phyloP scores from a whole-genome alignment of 2,113 vertebrate genomes.

The Rhea americana region DNA sequence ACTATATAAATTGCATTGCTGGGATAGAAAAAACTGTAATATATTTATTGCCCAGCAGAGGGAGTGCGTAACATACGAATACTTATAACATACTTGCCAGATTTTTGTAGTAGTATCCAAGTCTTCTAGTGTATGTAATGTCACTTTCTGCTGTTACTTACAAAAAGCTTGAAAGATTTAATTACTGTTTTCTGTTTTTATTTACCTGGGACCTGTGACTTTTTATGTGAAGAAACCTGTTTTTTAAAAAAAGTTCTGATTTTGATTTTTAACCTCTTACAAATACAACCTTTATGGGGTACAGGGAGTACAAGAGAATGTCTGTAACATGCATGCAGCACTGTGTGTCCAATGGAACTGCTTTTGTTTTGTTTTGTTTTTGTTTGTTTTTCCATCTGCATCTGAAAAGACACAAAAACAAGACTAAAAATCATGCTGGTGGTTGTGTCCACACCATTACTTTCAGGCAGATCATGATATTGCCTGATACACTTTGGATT shows the following conservation, averaged over 20 bases:
- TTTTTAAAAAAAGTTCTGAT: background rate
- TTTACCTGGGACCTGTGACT: background rate
- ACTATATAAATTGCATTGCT: accelerated
- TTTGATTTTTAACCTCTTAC: background rate
- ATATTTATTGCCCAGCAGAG: conserved; percentile 63
- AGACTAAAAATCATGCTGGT: background rate
- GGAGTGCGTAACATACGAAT: conserved; percentile 68
- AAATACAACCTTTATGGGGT: background rate
- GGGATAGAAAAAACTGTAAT: background rate
- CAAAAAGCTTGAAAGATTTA: background rate
- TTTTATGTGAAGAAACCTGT: background rate
- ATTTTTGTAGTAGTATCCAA: background rate
- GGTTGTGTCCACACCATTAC: background rate
- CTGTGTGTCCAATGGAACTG: background rate
- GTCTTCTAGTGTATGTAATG: background rate
- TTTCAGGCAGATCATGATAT: background rate
- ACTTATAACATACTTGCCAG: background rate
- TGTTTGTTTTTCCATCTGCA: background rate
- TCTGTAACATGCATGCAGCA: background rate
- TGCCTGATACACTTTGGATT: background rate
- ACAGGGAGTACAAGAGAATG: background rate
- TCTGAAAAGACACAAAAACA: background rate
- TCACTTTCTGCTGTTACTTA: background rate
- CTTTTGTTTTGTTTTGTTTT: background rate
- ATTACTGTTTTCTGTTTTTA: too few relatives aligned